phyloP scores from a whole-genome alignment of 2,797 vertebrate genomes.

The Gallinago stenura region DNA sequence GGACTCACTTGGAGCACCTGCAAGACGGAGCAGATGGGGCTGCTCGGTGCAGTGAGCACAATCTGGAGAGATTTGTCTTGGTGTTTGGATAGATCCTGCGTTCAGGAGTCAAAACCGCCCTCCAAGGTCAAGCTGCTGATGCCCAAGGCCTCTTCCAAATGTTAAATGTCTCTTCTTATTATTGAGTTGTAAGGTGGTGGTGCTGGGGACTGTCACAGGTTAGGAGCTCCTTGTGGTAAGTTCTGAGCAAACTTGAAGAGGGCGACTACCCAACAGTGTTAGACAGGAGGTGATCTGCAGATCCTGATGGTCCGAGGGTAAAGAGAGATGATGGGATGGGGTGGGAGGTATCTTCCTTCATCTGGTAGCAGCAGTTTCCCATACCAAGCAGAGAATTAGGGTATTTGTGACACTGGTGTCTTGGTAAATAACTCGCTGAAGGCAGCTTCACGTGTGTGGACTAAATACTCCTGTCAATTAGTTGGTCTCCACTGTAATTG shows the following conservation, averaged over 20 bases:
- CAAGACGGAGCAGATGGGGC: too few relatives aligned
- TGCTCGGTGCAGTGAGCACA: too few relatives aligned
- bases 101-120: background rate
- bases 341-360: background rate
- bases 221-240: background rate
- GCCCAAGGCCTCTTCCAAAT: background rate
- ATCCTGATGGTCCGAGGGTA: background rate
- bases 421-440: background rate
- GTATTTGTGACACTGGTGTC: background rate
- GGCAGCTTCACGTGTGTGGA: background rate
- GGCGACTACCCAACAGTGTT: rapidly evolving
- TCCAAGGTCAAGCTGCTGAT: conserved; percentile 34
- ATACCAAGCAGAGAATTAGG: rapidly evolving
- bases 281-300: background rate
- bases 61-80: background rate
- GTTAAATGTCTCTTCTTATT: background rate
- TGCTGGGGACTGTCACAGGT: rapidly evolving
- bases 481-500: too few relatives aligned
- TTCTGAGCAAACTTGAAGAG: background rate
- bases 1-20: background rate
- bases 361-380: background rate
- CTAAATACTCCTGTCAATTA: background rate
- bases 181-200: background rate
- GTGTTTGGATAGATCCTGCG: background rate
- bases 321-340: background rate